A percentile compares a stretch with the other conserved stretches of the same genome.
phyloP scores from a whole-genome alignment of 2,797 vertebrate species.

The Liasis olivaceus region DNA sequence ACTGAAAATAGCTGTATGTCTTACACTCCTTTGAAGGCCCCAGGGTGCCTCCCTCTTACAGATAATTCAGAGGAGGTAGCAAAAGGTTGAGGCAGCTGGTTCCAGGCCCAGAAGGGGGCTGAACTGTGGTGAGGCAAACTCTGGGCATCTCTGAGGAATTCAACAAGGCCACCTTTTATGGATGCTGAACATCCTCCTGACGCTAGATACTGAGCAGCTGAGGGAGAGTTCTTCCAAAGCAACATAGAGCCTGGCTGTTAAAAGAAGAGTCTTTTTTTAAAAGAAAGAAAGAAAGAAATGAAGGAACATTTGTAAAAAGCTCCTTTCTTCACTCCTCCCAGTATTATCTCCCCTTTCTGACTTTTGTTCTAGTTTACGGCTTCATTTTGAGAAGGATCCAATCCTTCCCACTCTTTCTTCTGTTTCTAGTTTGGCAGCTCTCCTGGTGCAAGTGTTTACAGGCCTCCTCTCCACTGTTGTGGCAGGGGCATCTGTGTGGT shows the following conservation, averaged over 20 bases:
- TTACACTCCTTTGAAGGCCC: not conserved
- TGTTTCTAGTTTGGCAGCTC: constrained; percentile 9
- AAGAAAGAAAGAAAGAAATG: not conserved
- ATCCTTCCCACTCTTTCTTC: not conserved
- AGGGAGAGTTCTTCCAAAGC: not conserved
- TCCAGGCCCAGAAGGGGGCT: not conserved
- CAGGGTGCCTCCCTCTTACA: not conserved
- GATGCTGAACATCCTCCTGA: not conserved
- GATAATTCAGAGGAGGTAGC: not conserved
- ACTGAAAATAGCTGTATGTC: constrained; percentile 16
- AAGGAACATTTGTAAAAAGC: constrained; percentile 39
- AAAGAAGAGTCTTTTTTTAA: not conserved
- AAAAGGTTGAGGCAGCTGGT: not conserved
- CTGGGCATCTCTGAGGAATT: not conserved
- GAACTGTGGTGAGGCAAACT: not conserved
- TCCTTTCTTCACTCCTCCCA: not conserved
- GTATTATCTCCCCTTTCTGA: not conserved
- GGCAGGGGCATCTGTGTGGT: constrained; percentile 17
- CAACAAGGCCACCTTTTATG: not conserved
- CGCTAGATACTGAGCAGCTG: not conserved
- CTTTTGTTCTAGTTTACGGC: constrained; percentile 47
- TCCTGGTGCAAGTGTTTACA: constrained; percentile 8
- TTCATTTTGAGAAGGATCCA: constrained; percentile 8
- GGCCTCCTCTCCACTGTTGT: not conserved
- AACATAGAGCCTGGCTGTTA: not conserved